A percentile compares a stretch with the other conserved stretches of the same genome.
Evolutionary conservation across 2,888 invertebrate genomes (phyloP).

Genomic region (Brachycybe producta): DNA sequence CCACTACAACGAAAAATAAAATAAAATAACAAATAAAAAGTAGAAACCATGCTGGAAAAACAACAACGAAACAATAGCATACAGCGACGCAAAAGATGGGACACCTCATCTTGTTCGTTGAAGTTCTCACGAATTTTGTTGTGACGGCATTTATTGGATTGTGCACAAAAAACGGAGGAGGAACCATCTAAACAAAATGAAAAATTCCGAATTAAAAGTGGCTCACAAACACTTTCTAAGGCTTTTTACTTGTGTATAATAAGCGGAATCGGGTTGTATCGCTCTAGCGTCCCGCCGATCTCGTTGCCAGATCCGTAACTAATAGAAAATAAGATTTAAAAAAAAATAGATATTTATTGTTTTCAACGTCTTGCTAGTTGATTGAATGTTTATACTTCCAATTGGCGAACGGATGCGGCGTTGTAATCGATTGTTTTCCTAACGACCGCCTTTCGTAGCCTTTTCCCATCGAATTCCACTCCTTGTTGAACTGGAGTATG

Average conservation of each 20-base stretch:
- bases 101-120: conserved; percentile 98
- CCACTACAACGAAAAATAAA: conserved; percentile 49
- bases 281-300: conserved; percentile 78
- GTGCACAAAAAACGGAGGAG: conserved; percentile 85
- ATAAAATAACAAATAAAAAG: not conserved
- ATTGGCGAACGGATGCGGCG: conserved; percentile 77
- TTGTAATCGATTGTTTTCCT: conserved; percentile 97
- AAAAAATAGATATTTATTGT: no score
- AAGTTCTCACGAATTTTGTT: conserved; percentile 88
- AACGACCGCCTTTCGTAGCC: conserved; percentile 89
- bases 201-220: conserved; percentile 7
- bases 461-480: conserved; percentile 83
- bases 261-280: conserved; percentile 89
- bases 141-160: conserved; percentile 95
- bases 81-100: conserved; percentile 93
- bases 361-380: no score
- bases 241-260: conserved; percentile 56
- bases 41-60: not conserved
- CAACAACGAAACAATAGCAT: conserved; percentile 24
- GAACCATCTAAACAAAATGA: conserved; percentile 47
- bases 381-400: no score
- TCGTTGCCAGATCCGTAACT: conserved; percentile 90
- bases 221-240: not conserved
- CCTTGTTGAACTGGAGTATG: conserved; percentile 19
- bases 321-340: no score